A percentile compares a stretch with the other conserved stretches of the same genome.
Evolutionary conservation across 1,140 invertebrate genomes (phyloP).

Genomic region (Euborellia annulipes): DNA sequence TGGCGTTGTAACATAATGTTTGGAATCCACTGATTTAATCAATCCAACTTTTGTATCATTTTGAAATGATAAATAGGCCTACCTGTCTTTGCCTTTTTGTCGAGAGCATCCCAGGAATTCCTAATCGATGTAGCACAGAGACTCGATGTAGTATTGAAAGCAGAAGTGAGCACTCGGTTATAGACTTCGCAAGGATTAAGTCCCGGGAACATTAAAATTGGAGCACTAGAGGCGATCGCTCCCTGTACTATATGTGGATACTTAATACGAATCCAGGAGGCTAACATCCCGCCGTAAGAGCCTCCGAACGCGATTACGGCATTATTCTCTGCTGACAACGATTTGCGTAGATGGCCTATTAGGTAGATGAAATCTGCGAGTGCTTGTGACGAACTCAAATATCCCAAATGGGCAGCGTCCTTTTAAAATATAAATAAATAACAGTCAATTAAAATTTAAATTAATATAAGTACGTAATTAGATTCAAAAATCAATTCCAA

Average conservation of each 20-base stretch:
- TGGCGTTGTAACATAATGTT: too few species aligned
- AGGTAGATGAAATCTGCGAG: conserved; percentile 84
- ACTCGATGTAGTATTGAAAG: conserved; percentile 41
- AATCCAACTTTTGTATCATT: too few species aligned
- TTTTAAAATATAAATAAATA: too few species aligned
- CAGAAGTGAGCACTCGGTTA: conserved; percentile 59
- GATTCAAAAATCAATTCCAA: too few species aligned
- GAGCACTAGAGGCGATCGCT: conserved; percentile 90
- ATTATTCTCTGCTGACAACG: conserved; percentile 27
- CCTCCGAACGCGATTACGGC: conserved; percentile 86
- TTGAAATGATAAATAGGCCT: conserved; percentile 7
- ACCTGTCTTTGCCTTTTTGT: conserved; percentile 36
- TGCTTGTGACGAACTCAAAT: conserved; percentile 81
- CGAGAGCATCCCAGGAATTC: conserved; percentile 62
- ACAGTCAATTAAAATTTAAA: too few species aligned
- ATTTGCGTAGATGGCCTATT: conserved; percentile 44
- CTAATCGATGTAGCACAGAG: conserved; percentile 58
- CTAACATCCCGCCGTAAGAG: conserved; percentile 91
- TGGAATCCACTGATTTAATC: too few species aligned
- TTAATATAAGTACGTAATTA: too few species aligned
- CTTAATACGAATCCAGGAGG: conserved; percentile 91
- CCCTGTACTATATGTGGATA: conserved; percentile 78
- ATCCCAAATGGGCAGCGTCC: conserved; percentile 57
- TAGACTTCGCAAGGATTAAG: conserved; percentile 67
- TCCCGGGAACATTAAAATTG: conserved; percentile 75